Evolutionary conservation across 2,113 vertebrate species (phyloP).

Genomic region (Phyllopteryx taeniolatus): DNA sequence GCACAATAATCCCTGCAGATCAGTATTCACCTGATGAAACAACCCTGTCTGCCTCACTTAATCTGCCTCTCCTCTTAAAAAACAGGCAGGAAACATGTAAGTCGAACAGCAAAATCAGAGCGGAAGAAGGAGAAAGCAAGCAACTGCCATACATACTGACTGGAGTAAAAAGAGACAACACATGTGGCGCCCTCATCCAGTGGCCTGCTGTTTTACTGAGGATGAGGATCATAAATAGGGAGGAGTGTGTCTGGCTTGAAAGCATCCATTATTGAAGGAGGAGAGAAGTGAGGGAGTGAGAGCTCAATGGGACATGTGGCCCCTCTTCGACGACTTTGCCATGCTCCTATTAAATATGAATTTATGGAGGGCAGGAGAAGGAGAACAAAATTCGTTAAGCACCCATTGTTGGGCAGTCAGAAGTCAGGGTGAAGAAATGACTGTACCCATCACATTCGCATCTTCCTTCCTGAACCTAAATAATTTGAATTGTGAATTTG

Average conservation of each 20-base stretch:
- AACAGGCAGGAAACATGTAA: constrained; percentile 20
- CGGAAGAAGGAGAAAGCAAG: constrained; percentile 3
- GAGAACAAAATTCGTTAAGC: constrained; percentile 22
- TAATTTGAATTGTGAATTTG: not conserved
- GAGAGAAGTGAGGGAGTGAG: constrained; percentile 18
- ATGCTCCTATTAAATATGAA: constrained; percentile 67
- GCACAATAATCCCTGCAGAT: constrained; percentile 61
- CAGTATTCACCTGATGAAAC: constrained; percentile 54
- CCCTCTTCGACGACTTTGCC: constrained; percentile 44
- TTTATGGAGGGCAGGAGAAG: constrained; percentile 22
- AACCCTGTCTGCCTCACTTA: constrained; percentile 3
- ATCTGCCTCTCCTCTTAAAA: constrained; percentile 11
- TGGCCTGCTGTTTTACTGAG: constrained; percentile 19
- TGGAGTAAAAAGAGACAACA: constrained; percentile 41
- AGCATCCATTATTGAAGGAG: constrained; percentile 62
- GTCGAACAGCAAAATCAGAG: constrained; percentile 9
- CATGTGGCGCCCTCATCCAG: constrained; percentile 36
- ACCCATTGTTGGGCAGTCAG: constrained; percentile 9
- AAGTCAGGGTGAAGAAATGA: constrained; percentile 29
- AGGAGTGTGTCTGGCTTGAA: constrained; percentile 44
- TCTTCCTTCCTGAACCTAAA: not conserved
- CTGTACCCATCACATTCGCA: not conserved
- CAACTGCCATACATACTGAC: constrained; percentile 28
- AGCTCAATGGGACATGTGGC: constrained; percentile 43
- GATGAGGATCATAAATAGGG: constrained; percentile 7